phyloP scores from a whole-genome alignment of 2,888 invertebrate genomes.

The Pseudococcus viburni region DNA sequence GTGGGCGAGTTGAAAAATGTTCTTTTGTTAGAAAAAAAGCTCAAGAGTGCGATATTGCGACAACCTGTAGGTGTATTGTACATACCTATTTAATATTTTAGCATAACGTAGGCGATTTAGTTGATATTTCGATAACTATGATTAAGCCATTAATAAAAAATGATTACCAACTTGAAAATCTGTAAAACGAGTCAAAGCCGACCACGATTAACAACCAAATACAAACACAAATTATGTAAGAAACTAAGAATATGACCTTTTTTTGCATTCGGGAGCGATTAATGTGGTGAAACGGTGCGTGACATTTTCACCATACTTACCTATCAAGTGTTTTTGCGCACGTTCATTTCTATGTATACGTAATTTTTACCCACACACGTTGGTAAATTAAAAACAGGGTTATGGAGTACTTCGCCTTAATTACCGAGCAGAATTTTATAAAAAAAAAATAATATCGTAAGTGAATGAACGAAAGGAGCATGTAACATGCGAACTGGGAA shows the following conservation, averaged over 20 bases:
- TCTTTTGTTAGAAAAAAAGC: not conserved
- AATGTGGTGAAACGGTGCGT: slow-evolving; percentile 21
- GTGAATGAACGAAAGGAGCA: slow-evolving; percentile 24
- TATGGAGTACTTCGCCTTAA: slow-evolving; percentile 10
- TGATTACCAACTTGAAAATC: not conserved
- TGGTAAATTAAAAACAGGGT: slow-evolving; percentile 47
- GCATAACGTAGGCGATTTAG: not conserved
- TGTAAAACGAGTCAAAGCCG: not conserved
- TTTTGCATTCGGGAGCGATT: not conserved
- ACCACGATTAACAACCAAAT: not conserved
- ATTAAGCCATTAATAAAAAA: not conserved
- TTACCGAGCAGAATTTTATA: slow-evolving; percentile 11
- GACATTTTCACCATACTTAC: not conserved
- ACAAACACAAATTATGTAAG: not conserved
- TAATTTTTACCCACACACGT: slow-evolving; percentile 2
- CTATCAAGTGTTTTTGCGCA: slow-evolving; percentile 11
- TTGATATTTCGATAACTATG: not conserved
- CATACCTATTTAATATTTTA: not conserved
- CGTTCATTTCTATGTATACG: not conserved
- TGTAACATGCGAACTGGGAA: slow-evolving; percentile 23
- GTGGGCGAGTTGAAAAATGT: not conserved
- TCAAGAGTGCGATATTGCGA: not conserved
- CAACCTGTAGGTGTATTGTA: not conserved
- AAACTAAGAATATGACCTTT: not conserved
- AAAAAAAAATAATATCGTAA: slow-evolving; percentile 15